phyloP scores from a whole-genome alignment of 2,797 vertebrate genomes.

The Pampus argenteus region DNA sequence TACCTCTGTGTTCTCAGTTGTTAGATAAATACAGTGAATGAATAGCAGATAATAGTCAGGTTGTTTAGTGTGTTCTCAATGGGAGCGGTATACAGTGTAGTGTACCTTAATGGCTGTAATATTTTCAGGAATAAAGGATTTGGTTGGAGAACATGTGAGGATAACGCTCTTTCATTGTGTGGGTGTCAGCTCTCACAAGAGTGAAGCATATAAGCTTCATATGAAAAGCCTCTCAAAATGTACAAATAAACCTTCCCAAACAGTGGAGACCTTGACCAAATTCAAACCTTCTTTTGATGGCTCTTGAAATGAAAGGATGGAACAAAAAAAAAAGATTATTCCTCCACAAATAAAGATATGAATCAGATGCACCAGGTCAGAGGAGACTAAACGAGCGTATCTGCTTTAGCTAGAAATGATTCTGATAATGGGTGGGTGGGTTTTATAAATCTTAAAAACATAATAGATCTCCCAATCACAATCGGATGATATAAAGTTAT shows the following conservation, averaged over 20 bases:
- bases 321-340: neutral
- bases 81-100: too few relatives aligned
- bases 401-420: neutral
- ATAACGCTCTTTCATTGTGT: neutral
- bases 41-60: neutral
- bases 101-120: neutral
- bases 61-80: neutral
- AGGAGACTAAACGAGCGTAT: neutral
- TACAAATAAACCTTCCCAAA: neutral
- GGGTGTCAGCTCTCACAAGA: constrained; percentile 1
- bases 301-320: constrained; percentile 1
- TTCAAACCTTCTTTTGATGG: neutral
- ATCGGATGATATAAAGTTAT: neutral
- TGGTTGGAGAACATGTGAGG: neutral
- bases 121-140: neutral
- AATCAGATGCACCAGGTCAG: neutral
- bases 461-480: neutral
- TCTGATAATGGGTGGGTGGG: neutral
- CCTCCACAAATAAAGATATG: neutral
- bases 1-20: neutral
- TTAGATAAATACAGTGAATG: neutral
- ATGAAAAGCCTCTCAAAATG: constrained; percentile 8
- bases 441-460: neutral
- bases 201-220: neutral
- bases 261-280: neutral